Conservation (phyloP, 2,888 invertebrate species). For the Ophion obscuratus region DNA sequence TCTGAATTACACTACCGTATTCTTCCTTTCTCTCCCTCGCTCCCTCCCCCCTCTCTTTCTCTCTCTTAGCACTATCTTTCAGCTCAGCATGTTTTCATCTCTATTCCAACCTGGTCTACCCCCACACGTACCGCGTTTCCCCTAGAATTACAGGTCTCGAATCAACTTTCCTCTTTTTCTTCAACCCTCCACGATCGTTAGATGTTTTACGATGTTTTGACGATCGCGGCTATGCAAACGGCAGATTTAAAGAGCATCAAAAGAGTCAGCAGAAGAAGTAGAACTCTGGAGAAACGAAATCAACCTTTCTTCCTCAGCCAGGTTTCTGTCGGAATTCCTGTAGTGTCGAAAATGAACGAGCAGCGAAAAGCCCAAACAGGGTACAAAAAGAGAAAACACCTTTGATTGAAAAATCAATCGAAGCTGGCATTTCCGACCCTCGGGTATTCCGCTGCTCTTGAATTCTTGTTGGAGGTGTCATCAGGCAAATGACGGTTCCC, state of each 20-base stretch:
- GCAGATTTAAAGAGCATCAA: constrained; percentile 2
- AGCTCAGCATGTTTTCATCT: background rate
- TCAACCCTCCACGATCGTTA: constrained; percentile 56
- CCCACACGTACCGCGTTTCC: background rate
- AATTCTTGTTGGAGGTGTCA: background rate
- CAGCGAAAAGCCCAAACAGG: background rate
- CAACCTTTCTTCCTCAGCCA: constrained; percentile 13
- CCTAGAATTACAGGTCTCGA: constrained; percentile 69
- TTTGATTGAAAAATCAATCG: constrained; percentile 28
- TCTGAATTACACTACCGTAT: constrained; percentile 30
- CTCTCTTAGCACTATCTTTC: constrained; percentile 34
- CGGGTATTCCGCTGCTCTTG: background rate
- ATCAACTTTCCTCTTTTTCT: constrained; percentile 44
- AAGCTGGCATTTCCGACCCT: background rate
- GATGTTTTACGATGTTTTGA: constrained; percentile 71
- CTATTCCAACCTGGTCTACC: constrained; percentile 4
- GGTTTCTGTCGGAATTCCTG: too few species aligned
- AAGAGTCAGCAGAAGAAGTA: constrained; percentile 18
- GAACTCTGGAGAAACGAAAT: constrained; percentile 36
- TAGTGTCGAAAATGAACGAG: background rate
- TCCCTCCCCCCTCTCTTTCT: background rate
- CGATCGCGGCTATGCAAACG: constrained; percentile 60
- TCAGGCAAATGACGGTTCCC: constrained; percentile 6
- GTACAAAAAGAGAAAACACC: constrained; percentile 8
- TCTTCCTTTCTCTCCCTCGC: too few species aligned